phyloP scores from a whole-genome alignment of 2,888 invertebrate species.

The Hartigia nigra region DNA sequence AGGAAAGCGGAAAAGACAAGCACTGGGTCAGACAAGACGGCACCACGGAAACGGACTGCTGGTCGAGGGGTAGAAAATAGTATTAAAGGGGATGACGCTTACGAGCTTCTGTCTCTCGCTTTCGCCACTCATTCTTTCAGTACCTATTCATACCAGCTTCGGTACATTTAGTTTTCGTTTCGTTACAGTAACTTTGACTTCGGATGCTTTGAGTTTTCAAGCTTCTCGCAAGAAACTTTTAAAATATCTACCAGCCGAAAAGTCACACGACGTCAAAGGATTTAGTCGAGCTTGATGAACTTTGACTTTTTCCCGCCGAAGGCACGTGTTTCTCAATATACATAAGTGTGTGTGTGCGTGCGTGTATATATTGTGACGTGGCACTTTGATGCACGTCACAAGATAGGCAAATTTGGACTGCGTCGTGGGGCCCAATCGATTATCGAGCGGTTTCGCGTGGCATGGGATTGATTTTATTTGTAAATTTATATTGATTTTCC shows the following conservation, averaged over 20 bases:
- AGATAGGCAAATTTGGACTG: too few relatives aligned
- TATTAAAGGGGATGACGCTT: constrained; percentile 36
- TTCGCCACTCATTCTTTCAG: background rate
- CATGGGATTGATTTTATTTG: too few relatives aligned
- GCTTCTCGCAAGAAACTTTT: background rate
- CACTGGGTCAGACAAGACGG: constrained; percentile 39
- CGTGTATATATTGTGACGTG: too few relatives aligned
- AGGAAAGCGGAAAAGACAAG: constrained; percentile 21
- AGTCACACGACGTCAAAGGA: background rate
- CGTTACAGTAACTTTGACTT: background rate
- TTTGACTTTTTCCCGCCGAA: background rate
- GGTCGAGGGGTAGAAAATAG: constrained; percentile 27
- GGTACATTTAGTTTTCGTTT: background rate
- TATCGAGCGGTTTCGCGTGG: too few relatives aligned
- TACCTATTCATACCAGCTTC: background rate
- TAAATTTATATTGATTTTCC: too few relatives aligned
- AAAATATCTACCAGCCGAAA: background rate
- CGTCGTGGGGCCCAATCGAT: too few relatives aligned
- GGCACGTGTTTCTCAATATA: background rate
- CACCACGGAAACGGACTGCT: constrained; percentile 15
- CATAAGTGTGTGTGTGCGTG: too few relatives aligned
- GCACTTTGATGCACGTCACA: too few relatives aligned
- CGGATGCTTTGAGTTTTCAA: background rate
- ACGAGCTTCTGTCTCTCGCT: background rate
- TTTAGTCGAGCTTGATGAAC: background rate